Evolutionary conservation across 2,888 invertebrate species (phyloP).

Genomic region (Archips crataeganus): DNA sequence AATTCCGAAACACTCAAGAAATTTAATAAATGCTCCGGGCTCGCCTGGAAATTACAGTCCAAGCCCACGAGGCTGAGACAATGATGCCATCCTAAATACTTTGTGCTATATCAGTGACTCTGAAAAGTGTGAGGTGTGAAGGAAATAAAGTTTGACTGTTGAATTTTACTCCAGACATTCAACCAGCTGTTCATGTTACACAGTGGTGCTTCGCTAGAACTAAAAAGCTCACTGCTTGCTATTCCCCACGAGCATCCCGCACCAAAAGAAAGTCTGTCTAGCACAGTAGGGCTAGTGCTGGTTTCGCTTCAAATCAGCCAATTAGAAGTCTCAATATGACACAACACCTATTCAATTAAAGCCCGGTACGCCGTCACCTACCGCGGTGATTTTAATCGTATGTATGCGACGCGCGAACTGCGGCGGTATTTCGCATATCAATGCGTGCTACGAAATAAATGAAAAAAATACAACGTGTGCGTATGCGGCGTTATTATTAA

Average conservation of each 20-base stretch:
- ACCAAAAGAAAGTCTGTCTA: constrained; percentile 83
- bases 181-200: no score
- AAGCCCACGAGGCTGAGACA: no score
- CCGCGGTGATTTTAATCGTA: constrained; percentile 84
- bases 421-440: constrained; percentile 82
- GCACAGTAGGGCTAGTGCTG: constrained; percentile 68
- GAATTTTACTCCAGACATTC: not conserved
- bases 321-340: constrained; percentile 79
- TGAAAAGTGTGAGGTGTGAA: no score
- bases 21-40: no score
- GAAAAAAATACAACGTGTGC: constrained; percentile 69
- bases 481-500: constrained; percentile 54
- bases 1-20: no score
- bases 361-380: constrained; percentile 81
- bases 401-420: constrained; percentile 82
- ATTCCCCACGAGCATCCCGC: constrained; percentile 71
- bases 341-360: constrained; percentile 84
- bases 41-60: no score
- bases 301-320: constrained; percentile 85
- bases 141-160: not conserved
- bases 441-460: constrained; percentile 77
- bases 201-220: not conserved
- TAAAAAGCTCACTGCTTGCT: constrained; percentile 64
- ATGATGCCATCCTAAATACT: no score
- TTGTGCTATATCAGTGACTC: no score